Base-by-base conservation (phyloP, 2,797 vertebrate species). In the Sciaenops ocellatus region DNA sequence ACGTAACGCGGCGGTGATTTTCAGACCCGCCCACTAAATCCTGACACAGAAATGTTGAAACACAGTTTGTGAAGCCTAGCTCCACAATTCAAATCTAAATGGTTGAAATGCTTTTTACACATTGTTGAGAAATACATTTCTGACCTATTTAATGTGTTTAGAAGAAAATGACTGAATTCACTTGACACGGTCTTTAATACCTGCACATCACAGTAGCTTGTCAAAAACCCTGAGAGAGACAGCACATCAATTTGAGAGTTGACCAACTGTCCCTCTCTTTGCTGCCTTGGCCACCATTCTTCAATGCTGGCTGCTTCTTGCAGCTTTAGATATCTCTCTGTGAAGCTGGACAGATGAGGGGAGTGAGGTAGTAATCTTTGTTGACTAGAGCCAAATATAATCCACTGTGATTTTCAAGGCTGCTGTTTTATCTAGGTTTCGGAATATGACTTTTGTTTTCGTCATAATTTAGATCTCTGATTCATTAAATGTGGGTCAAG, bases 361-460 rank as follows among this genome's bases (percentile, higher is more conserved):
- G 67, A 84, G 74, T 1, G 4, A 72, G 41, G 52, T 78, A 3
- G 61, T 88, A 90, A 92, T 90, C 89, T 90, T 86, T 89, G 91
- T 86, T 86, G 88, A 89, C 85, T 72, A 46, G 81, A 79, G 75
- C 79, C 76, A 73, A 55, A 83, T 63, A 63, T 90, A 91, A 89
- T 90, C 90, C 84, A 34, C 48, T 54, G 61, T 69, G 78, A 56
- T 83, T 87, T 85, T 76, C 56, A 66, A 76, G 80, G 77, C 74
- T 69, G 76, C 72, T 50, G 63, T 80, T 79, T 86, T 67, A 84
- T 86, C 88, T 79, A 7, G 12, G 26, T 66, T 79, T 17, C 26
- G 65, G 59, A 78, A 78, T 34, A 59, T 78, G 83, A 90, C 65
- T 78, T 86, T 85, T 86, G 75, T 89, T 84, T 85, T 68, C 77